Evolutionary conservation across 2,113 vertebrate genomes (phyloP), one percentile per base, ranked within the genome.

Genomic region (Perca fluviatilis): DNA sequence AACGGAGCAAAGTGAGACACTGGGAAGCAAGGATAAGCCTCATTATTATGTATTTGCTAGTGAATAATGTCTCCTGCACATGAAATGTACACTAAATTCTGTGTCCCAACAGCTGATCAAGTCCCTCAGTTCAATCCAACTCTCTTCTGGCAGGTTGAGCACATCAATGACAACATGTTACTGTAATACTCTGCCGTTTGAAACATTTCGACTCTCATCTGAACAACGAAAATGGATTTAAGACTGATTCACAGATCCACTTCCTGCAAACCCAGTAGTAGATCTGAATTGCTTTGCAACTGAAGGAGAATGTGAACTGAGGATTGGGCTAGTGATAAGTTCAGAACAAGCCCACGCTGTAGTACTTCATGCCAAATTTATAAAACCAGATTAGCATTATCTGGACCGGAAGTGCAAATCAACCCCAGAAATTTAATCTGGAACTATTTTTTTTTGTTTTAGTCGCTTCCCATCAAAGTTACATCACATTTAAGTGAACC

Each of bases 371-470:
- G 82, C 77, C 75, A 64, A 86, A 71, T 65, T 74, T 69, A 62
- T 40, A 49, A 80, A 57, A 51, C 76, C 90, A 63, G 72, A 79
- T 47, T 40, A 53, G 51, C 9, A 1, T 1, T 14, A 86, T 63
- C 91, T 77, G 84, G 85, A 83, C 72, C 30, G 11, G 80, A 90
- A 91, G 92, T 84, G 91, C 88, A 91, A 91, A 84, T 84, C 50
- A n/a, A 88, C 16, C 61, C 83, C 86, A 86, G 86, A 89, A 19
- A 46, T 71, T 63, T 78, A 1, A 56, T 74, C 78, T 90, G 88
- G 88, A 67, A 54, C 36, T 21, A 75, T n/a, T 56, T 53, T 40
- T 30, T 43, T 13, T 74, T 68, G 73, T 36, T 53, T 40, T 54
- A n/a, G 16, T 66, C 10, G 14, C 66, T 67, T 77, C 74, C 54